Evolutionary conservation across 2,888 invertebrate species (phyloP).

Genomic region (Xestobium rufovillosum): DNA sequence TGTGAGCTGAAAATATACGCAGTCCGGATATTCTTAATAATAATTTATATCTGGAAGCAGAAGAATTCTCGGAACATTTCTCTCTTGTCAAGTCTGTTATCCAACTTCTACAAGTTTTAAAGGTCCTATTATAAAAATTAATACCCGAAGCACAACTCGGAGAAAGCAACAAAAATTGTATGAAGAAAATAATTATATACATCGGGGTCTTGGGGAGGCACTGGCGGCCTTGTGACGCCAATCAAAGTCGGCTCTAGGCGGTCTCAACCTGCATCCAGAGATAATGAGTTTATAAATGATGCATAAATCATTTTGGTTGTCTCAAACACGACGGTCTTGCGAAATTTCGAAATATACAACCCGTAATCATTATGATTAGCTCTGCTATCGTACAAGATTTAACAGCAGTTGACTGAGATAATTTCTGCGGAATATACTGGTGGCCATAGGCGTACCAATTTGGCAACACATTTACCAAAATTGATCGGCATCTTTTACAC

Average conservation of each 20-base stretch:
- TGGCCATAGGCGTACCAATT: too few relatives aligned
- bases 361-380: constrained; percentile 35
- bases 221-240: constrained; percentile 42
- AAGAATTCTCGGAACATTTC: too few relatives aligned
- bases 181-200: constrained; percentile 37
- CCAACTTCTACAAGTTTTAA: constrained; percentile 17
- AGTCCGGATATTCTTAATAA: too few relatives aligned
- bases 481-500: too few relatives aligned
- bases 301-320: constrained; percentile 42
- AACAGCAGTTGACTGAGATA: too few relatives aligned
- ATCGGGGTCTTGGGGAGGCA: constrained; percentile 35
- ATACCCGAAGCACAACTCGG: constrained; percentile 27
- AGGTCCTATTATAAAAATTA: constrained; percentile 33
- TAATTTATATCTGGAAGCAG: too few relatives aligned
- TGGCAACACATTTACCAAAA: too few relatives aligned
- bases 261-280: constrained; percentile 37
- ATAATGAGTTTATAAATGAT: constrained; percentile 48
- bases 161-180: constrained; percentile 14
- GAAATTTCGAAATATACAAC: constrained; percentile 28
- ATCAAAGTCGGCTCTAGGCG: constrained; percentile 41
- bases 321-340: constrained; percentile 29
- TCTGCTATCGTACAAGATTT: too few relatives aligned
- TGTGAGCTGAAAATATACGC: too few relatives aligned
- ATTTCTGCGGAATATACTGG: too few relatives aligned
- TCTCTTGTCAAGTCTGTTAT: constrained; percentile 11